A percentile compares a stretch with the other conserved stretches of the same genome.
Evolutionary conservation across 2,888 invertebrate species (phyloP).

Genomic region (Euproctis similis): DNA sequence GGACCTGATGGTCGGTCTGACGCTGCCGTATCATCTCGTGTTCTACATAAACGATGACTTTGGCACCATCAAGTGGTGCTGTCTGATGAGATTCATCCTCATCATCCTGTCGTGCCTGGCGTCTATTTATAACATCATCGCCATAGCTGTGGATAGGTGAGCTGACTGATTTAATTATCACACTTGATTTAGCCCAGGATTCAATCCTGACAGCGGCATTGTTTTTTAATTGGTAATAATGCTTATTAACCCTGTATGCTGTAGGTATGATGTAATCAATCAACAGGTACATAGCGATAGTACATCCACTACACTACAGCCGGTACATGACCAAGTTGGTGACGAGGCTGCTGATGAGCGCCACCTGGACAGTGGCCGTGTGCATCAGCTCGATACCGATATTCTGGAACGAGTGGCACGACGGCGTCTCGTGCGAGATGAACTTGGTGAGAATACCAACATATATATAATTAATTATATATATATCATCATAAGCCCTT

Average conservation of each 20-base stretch:
- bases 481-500: too few species aligned
- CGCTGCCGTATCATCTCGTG: constrained; percentile 85
- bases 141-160: constrained; percentile 84
- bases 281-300: constrained; percentile 82
- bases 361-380: constrained; percentile 81
- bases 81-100: constrained; percentile 83
- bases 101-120: constrained; percentile 85
- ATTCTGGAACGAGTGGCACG: constrained; percentile 86
- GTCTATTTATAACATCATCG: constrained; percentile 85
- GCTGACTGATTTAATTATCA: too few species aligned
- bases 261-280: too few species aligned
- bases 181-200: too few species aligned
- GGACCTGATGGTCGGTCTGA: constrained; percentile 85
- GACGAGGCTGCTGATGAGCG: constrained; percentile 77
- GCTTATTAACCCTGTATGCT: too few species aligned
- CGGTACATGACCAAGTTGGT: constrained; percentile 83
- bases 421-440: constrained; percentile 79
- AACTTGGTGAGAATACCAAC: constrained; percentile 72
- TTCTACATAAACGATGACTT: constrained; percentile 81
- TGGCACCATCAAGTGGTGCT: constrained; percentile 77
- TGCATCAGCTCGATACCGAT: constrained; percentile 81
- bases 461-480: too few species aligned
- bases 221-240: too few species aligned
- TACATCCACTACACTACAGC: constrained; percentile 86
- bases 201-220: too few species aligned